Evolutionary conservation across 2,888 invertebrate genomes (phyloP), one percentile per base, ranked within the genome.

Genomic region (Drosophila ezoana): DNA sequence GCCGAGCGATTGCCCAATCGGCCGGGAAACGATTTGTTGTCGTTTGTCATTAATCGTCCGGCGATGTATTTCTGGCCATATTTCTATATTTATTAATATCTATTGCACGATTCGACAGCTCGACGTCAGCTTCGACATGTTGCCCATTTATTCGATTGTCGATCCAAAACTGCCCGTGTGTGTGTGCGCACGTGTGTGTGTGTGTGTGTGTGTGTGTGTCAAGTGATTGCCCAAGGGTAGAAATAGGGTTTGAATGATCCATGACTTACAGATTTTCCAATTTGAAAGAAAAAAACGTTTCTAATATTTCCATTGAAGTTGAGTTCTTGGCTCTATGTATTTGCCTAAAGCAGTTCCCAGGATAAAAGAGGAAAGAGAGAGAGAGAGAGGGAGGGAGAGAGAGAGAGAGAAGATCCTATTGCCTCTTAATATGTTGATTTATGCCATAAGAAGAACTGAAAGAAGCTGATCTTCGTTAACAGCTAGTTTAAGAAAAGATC

Each of bases 31-130:
- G 72, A 82, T 82, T 79, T 74, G 75, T 78, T 59, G 76, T 79
- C 82, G 79, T 85, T 84, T 84, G 84, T 79, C 79, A 80, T 76
- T 72, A 70, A 72, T 76, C 68, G 72, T 13, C 40, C 64, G 49
- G 52, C 68, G 65, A 56, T 47, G 60, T 60, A 41, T 73, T 63
- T 60, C 48, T 60, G 43, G 43, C 60, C 67, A 71, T 76, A 75
- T 61, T 74, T 77, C 68, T 72, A 72, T 72, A 68, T 63, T 76
- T 78, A 80, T 79, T 71, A 75, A 80, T 80, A 80, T 68, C 77
- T 63, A 61, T 67, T 47, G 77, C 66, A 77, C 77, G 72, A 67
- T 63, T 73, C 49, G 68, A 76, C 72, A 65, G 76, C 57, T 58
- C 53, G 49, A 40, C 37, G 33, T 58, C 41, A 45, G 40, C 28